Conservation (phyloP, 2,113 vertebrate genomes). For the Rousettus leschenaultii region DNA sequence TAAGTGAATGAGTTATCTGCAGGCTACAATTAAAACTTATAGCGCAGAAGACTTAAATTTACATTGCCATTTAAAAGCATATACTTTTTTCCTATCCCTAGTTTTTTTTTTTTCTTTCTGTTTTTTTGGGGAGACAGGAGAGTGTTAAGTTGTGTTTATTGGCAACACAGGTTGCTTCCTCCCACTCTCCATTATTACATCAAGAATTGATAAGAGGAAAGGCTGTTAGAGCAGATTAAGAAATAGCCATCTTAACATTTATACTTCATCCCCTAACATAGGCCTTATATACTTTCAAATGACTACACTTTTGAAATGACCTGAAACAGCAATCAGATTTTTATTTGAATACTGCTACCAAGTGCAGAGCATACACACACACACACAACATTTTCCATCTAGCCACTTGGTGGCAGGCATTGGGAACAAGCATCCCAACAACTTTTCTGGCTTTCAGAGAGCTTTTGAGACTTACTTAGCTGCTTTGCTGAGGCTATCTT, state of each 20-base stretch:
- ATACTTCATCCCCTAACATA: background rate
- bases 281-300: background rate
- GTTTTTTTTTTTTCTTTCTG: background rate
- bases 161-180: background rate
- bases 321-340: constrained; percentile 14
- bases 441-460: background rate
- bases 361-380: background rate
- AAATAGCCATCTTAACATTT: constrained; percentile 10
- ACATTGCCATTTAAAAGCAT: background rate
- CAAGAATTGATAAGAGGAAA: background rate
- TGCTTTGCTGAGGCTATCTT: background rate
- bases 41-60: constrained; percentile 8
- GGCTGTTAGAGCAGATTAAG: background rate
- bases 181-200: background rate
- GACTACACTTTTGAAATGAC: constrained; percentile 20
- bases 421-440: background rate
- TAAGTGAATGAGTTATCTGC: background rate
- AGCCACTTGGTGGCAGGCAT: constrained; percentile 26
- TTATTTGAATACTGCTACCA: background rate
- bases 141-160: constrained; percentile 8
- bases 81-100: background rate
- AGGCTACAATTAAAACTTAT: background rate
- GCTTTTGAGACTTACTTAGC: background rate
- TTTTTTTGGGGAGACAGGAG: background rate
- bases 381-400: background rate